These are phyloP conservation scores for Hippoglossus hippoglossus DNA, from an alignment of 2,797 vertebrate genomes.

Conservation along the genomic window DNA sequence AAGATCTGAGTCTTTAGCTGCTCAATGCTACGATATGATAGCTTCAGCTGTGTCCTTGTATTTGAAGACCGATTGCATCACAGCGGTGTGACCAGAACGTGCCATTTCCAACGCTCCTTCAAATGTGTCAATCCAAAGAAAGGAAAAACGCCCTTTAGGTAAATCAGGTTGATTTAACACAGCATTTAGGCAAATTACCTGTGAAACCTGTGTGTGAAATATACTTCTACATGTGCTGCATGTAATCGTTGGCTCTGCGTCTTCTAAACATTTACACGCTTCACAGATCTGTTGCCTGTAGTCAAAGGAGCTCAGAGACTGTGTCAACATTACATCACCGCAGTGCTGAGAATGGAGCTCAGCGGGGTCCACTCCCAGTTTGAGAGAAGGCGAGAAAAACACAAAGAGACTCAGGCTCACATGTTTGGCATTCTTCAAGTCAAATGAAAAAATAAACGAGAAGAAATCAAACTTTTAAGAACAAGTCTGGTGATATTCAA, in stretches of 20 bases:
- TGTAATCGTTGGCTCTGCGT: slow-evolving; percentile 8
- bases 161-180: no score
- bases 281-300: slow-evolving; percentile 5
- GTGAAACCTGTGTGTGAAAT: slow-evolving; percentile 3
- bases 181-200: background rate
- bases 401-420: background rate
- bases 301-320: slow-evolving; percentile 37
- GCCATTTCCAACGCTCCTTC: no score
- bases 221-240: background rate
- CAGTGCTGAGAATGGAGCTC: slow-evolving; percentile 21
- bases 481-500: background rate
- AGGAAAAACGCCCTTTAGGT: no score
- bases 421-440: slow-evolving; percentile 17
- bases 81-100: no score
- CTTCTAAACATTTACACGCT: slow-evolving; percentile 30
- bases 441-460: slow-evolving; percentile 1
- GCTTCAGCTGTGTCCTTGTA: background rate
- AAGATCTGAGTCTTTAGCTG: background rate
- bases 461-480: slow-evolving; percentile 11
- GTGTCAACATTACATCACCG: slow-evolving; percentile 57
- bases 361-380: slow-evolving; percentile 24
- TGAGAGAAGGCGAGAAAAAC: slow-evolving; percentile 20
- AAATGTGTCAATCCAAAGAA: background rate
- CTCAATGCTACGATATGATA: background rate
- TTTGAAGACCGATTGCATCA: no score